phyloP scores from a whole-genome alignment of 2,888 invertebrate genomes.

The Pilophorus perplexus region DNA sequence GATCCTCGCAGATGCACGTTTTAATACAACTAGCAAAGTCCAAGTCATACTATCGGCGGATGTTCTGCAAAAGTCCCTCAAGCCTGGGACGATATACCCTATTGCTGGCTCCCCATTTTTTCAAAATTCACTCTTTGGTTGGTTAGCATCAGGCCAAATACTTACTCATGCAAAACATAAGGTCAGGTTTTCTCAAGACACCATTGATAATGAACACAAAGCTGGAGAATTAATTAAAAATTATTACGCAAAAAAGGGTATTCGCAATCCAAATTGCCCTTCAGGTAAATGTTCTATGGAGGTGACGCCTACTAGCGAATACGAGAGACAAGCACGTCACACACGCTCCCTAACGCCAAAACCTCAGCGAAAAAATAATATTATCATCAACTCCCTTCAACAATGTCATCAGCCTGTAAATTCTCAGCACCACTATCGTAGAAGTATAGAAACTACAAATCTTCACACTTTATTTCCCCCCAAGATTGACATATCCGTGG shows the following conservation, averaged over 20 bases:
- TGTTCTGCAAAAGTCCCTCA: neutral
- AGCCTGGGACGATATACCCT: neutral
- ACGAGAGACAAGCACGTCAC: neutral
- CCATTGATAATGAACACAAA: slow-evolving; percentile 14
- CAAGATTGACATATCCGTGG: neutral
- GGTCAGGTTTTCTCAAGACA: neutral
- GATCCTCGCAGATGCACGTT: neutral
- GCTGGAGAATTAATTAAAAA: neutral
- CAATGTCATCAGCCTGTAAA: neutral
- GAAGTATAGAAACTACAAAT: neutral
- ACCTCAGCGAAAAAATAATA: neutral
- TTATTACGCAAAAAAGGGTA: neutral
- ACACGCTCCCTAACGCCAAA: neutral
- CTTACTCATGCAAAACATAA: neutral
- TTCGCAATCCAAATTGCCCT: neutral
- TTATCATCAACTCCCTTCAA: neutral
- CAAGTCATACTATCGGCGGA: neutral
- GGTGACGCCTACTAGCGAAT: neutral
- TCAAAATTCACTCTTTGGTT: neutral
- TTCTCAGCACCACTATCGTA: neutral
- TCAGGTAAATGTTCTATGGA: neutral
- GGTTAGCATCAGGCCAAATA: slow-evolving; percentile 7
- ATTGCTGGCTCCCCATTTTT: slow-evolving; percentile 2
- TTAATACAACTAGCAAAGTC: neutral
- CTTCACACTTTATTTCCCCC: slow-evolving; percentile 2